phyloP scores from a whole-genome alignment of 2,113 vertebrate species.

The Cheilinus undulatus region DNA sequence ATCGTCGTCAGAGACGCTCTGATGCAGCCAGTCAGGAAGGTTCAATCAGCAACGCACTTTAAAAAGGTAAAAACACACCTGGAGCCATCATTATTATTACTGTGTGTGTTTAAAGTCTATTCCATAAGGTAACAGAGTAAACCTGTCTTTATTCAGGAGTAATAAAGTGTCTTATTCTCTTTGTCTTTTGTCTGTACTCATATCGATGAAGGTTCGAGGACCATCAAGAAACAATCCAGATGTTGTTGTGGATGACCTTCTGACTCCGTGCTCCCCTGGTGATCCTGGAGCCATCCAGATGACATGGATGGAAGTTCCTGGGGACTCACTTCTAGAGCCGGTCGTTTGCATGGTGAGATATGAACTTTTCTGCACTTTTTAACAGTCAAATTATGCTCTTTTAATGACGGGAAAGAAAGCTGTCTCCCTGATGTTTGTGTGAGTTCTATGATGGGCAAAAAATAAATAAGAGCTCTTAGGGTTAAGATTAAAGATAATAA shows the following conservation, averaged over 20 bases:
- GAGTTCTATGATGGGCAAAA: too few relatives aligned
- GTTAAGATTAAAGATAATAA: too few relatives aligned
- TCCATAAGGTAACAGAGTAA: too few relatives aligned
- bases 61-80: constrained; percentile 84
- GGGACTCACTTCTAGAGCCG: constrained; percentile 92
- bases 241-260: constrained; percentile 84
- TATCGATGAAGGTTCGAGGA: constrained; percentile 81
- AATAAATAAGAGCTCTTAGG: too few relatives aligned
- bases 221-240: constrained; percentile 83
- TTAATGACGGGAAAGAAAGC: too few relatives aligned
- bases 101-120: not conserved
- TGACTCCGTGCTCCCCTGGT: constrained; percentile 91
- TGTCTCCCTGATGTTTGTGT: too few relatives aligned
- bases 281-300: constrained; percentile 88
- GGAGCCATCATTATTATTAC: not conserved
- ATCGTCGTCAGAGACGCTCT: constrained; percentile 92
- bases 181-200: not conserved
- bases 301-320: constrained; percentile 93
- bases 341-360: constrained; percentile 89
- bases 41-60: constrained; percentile 93
- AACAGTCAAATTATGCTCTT: too few relatives aligned
- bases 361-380: not conserved
- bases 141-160: too few relatives aligned
- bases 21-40: constrained; percentile 95
- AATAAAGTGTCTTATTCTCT: too few relatives aligned